These are phyloP conservation scores for Ctenopoma kingsleyae DNA, from an alignment of 2,797 vertebrate species.

Conservation along the genomic window DNA sequence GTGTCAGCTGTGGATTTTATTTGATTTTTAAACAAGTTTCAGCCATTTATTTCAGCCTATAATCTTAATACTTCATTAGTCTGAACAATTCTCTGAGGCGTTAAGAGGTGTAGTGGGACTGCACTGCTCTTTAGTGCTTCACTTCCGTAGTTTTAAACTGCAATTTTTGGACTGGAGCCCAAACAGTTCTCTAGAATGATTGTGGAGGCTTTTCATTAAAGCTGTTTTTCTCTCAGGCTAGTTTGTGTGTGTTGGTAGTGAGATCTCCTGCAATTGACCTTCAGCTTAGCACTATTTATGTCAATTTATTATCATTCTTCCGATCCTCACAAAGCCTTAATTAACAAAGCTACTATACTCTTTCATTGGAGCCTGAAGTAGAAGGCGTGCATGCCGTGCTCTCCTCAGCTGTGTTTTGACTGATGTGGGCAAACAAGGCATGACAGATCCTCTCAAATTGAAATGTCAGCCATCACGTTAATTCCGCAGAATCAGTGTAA, in stretches of 20 bases:
- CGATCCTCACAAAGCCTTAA: slow-evolving; percentile 15
- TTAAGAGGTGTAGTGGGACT: slow-evolving; percentile 21
- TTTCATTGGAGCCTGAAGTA: background rate
- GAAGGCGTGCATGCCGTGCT: slow-evolving; percentile 5
- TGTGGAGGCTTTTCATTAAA: slow-evolving; percentile 20
- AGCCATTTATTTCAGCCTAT: slow-evolving; percentile 27
- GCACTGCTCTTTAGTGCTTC: slow-evolving; percentile 17
- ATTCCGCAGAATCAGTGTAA: slow-evolving; percentile 60
- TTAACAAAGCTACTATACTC: slow-evolving; percentile 10
- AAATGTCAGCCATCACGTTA: slow-evolving; percentile 77
- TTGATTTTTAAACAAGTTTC: slow-evolving; percentile 31
- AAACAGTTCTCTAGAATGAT: slow-evolving; percentile 14
- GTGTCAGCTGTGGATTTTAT: slow-evolving; percentile 18
- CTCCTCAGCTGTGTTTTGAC: slow-evolving; percentile 44
- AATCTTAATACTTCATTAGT: slow-evolving; percentile 46
- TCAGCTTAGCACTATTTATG: slow-evolving; percentile 14
- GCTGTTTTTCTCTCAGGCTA: slow-evolving; percentile 21
- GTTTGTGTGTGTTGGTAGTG: slow-evolving; percentile 7
- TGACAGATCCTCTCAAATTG: slow-evolving; percentile 67
- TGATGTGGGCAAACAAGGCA: slow-evolving; percentile 55
- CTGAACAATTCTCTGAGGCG: slow-evolving; percentile 33
- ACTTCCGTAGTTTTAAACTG: slow-evolving; percentile 25
- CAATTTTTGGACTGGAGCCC: slow-evolving; percentile 36
- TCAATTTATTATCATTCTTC: slow-evolving; percentile 28
- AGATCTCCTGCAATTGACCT: slow-evolving; percentile 17